A percentile compares a stretch with the other conserved stretches of the same genome.
These are phyloP conservation scores for Gila orcuttii DNA, from an alignment of 2,113 vertebrate genomes.

Conservation along the genomic window DNA sequence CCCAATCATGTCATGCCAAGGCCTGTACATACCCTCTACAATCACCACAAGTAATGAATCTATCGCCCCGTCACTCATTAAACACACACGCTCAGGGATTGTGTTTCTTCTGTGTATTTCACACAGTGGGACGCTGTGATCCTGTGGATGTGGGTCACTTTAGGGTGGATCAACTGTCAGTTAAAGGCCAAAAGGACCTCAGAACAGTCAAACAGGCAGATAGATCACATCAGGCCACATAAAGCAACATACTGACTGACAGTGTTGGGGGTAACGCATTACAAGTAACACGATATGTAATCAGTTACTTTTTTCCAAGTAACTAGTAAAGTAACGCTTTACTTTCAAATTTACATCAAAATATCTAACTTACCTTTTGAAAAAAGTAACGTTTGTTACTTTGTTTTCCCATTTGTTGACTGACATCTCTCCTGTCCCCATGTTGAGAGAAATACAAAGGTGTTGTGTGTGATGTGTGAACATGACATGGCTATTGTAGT, in stretches of 20 bases:
- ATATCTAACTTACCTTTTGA: too few species aligned
- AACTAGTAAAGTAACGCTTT: too few species aligned
- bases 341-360: too few species aligned
- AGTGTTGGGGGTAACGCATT: too few species aligned
- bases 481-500: too few species aligned
- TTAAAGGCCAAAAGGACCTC: slow-evolving; percentile 20
- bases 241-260: not conserved
- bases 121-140: slow-evolving; percentile 42
- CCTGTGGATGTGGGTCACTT: slow-evolving; percentile 8
- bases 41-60: slow-evolving; percentile 46
- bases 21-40: slow-evolving; percentile 35
- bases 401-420: too few species aligned
- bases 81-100: slow-evolving; percentile 29
- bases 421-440: too few species aligned
- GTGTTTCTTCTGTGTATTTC: slow-evolving; percentile 42
- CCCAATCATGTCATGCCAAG: slow-evolving; percentile 42
- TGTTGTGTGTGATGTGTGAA: too few species aligned
- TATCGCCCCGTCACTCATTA: slow-evolving; percentile 35
- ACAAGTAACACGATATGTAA: too few species aligned
- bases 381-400: too few species aligned
- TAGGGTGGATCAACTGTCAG: slow-evolving; percentile 34
- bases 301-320: too few species aligned
- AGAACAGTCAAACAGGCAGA: slow-evolving; percentile 46
- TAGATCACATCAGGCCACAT: not conserved
- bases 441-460: too few species aligned